Base-by-base conservation (phyloP, 1,140 invertebrate genomes). In the Brachionus sp. region DNA sequence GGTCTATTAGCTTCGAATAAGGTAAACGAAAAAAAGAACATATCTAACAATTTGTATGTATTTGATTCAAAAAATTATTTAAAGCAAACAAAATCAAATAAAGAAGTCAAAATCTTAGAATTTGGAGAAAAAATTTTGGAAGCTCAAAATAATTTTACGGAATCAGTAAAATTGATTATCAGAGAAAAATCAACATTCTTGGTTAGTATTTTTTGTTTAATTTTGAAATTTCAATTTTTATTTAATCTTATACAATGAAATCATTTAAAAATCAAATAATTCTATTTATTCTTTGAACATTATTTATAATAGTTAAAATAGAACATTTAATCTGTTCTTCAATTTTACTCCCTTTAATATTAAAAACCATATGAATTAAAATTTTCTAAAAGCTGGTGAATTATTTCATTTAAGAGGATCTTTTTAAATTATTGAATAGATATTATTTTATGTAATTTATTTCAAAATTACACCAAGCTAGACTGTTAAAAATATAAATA, bases 61-160 rank as follows among this genome's bases (percentile, higher is more conserved):
- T 62, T 12, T 64, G 19, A 44, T 66, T 39, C 16, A 9, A 37
- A 62, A 19, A 80, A 39, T 39, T 42, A 9, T 10, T 42, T 39
- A 19, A 39, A 62, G 19, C 62, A 37, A 66, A 29, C 57, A 4
- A 50, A 62, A 42, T 53, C 50, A 6, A 23, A 57, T 19, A 80
- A 62, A 35, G 77, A 80, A 3, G 62, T 66, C 1, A 37, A 23
- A 29, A 66, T 80, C 2, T 62, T 80, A 42, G 29, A 57, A 9
- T 57, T 42, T 13, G 46, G 57, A 13, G 77, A 80, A 13, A 80
- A 80, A 66, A 62, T 80, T n/a, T 62, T 80, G 77, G 77, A 80
- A 25, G 50, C 12, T 16, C 50, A 80, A 29, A 80, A 80, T 35
- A 80, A 80, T 25, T 62, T 25, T 10, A 62, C 23, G 19, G 50